Base-by-base conservation (phyloP, 2,888 invertebrate species). In the Drosophila eohydei region DNA sequence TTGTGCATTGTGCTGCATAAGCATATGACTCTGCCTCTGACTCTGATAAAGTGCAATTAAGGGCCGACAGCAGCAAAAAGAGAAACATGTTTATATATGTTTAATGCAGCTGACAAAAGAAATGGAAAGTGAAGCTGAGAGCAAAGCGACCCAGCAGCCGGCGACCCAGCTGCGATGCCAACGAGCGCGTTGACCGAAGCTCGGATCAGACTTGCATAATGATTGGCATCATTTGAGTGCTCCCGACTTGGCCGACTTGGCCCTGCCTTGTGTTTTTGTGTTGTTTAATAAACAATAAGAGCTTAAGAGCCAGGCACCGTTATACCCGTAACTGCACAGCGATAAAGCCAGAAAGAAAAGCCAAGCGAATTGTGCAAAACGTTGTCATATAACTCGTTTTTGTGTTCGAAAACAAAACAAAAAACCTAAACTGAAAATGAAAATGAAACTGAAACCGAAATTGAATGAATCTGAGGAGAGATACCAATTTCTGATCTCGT, bases 201-300 rank as follows among this genome's bases (percentile, higher is more conserved):
- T 70, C 62, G 50, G 48, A 46, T 57, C 30, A 48, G 70, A 81
- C 89, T 84, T 84, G 84, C 84, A 89, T 89, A 84, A 84, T 84
- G 88, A 83, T 86, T 83, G 84, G 78, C 89, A 88, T 73, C 67
- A 51, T 41, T 34, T 59, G 46, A 16, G 48, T 6, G 50, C 50
- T 34, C 16, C 50, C 50, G 32, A 16, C 32, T 32, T 50, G 50
- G 32, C 16, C 32, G 48, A 30, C 3, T 50, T 55, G 40, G 50
- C 50, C 50, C 50, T 21, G 50, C 50, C 54, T 6, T 55, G 40
- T 63, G 55, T 65, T 41, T 57, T 72, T 72, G 74, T 38, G 21
- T 54, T 54, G 54, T 54, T 88, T 78, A 69, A 86, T 74, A 78
- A 83, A 88, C 84, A 84, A 84, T 86, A 78, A 73, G 68, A 63